phyloP scores from a whole-genome alignment of 2,797 vertebrate genomes.

The Rhinogobio ventralis region DNA sequence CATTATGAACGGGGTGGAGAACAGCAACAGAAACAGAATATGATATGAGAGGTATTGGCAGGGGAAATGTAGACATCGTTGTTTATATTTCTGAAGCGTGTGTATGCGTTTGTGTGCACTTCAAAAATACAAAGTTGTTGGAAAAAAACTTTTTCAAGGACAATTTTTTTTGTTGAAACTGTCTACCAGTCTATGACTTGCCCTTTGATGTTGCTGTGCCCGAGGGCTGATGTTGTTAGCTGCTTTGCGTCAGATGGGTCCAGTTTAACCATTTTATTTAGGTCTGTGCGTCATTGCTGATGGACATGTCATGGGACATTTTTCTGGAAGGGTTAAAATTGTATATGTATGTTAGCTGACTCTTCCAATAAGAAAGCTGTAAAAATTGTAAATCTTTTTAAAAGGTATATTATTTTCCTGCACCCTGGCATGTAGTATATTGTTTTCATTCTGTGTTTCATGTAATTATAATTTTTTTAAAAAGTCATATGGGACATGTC shows the following conservation, averaged over 20 bases:
- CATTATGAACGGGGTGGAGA: not conserved
- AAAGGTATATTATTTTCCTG: too few relatives aligned
- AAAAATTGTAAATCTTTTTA: too few relatives aligned
- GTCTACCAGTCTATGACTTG: not conserved
- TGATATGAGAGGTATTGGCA: not conserved
- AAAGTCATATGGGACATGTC: too few relatives aligned
- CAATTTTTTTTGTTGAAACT: too few relatives aligned
- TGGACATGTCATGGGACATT: not conserved
- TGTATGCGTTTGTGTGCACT: not conserved
- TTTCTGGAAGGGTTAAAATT: too few relatives aligned
- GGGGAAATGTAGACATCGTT: not conserved
- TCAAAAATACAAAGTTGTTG: not conserved
- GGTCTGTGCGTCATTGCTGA: not conserved
- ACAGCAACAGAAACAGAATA: not conserved
- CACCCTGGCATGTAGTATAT: too few relatives aligned
- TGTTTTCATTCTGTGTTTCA: too few relatives aligned
- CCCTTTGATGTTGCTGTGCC: not conserved
- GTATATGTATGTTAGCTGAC: too few relatives aligned
- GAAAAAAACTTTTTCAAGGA: not conserved
- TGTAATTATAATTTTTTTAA: too few relatives aligned
- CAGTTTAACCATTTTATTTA: not conserved
- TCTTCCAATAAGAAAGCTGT: too few relatives aligned
- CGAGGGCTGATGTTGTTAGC: not conserved
- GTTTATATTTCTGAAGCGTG: not conserved
- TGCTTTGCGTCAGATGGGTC: slow-evolving; percentile 2